A percentile compares a stretch with the other conserved stretches of the same genome.
Evolutionary conservation across 2,113 vertebrate species (phyloP).

Genomic region (Eolophus roseicapilla): DNA sequence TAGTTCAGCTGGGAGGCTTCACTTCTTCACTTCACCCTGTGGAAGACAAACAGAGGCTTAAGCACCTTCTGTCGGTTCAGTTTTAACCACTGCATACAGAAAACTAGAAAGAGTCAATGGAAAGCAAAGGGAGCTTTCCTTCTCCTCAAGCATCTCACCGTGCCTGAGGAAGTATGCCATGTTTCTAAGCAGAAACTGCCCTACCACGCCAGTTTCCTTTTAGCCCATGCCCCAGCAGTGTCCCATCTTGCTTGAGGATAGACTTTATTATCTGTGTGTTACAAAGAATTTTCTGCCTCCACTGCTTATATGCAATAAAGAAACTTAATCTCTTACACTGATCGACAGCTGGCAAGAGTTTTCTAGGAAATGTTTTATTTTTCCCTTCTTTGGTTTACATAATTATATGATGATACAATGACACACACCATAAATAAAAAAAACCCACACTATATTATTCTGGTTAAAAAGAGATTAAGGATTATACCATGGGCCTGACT

Average conservation of each 20-base stretch:
- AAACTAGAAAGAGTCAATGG: neutral
- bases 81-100: conserved; percentile 3
- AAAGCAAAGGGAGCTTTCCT: neutral
- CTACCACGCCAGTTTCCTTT: neutral
- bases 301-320: neutral
- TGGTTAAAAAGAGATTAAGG: conserved; percentile 30
- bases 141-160: neutral
- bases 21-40: conserved; percentile 90
- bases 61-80: neutral
- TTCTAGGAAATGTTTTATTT: conserved; percentile 6
- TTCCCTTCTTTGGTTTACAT: neutral
- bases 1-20: conserved; percentile 84
- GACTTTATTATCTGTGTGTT: neutral
- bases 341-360: neutral
- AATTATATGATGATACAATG: neutral
- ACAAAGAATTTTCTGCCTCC: neutral
- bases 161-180: neutral
- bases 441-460: neutral
- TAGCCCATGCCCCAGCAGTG: neutral
- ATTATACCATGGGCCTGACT: neutral
- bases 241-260: neutral
- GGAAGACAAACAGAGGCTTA: conserved; percentile 44
- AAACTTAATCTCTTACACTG: neutral
- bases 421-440: conserved; percentile 32
- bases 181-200: neutral